These are phyloP conservation scores for Falco concolor DNA, from an alignment of 2,797 vertebrate genomes.

Conservation along the genomic window DNA sequence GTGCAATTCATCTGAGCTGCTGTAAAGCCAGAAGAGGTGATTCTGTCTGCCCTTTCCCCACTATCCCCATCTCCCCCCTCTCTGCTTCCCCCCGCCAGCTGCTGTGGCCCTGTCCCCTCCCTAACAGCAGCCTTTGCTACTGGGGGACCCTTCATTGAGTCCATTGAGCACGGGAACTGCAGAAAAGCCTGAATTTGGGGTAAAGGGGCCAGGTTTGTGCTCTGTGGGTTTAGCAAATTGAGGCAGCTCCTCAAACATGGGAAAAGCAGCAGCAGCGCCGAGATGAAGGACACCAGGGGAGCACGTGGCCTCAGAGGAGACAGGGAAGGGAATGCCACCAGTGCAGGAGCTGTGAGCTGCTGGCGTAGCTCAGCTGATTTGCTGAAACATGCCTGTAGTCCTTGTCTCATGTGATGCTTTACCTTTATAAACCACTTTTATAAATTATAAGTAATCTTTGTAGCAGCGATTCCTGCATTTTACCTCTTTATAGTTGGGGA, in stretches of 20 bases:
- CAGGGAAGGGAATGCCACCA: background rate
- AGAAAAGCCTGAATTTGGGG: background rate
- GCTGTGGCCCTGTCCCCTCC: background rate
- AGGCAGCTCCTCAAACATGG: background rate
- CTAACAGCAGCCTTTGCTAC: background rate
- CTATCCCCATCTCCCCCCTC: background rate
- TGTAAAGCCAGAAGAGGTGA: background rate
- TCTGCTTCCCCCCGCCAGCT: background rate
- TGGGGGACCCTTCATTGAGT: background rate
- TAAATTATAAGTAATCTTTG: background rate
- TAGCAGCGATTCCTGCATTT: slow-evolving; percentile 1
- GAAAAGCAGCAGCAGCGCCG: rapidly evolving
- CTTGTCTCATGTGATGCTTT: background rate
- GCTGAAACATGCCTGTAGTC: background rate
- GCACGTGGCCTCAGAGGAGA: background rate
- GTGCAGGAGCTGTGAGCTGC: background rate
- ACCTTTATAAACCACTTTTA: background rate
- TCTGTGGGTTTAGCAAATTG: background rate
- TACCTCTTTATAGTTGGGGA: background rate
- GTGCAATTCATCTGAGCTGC: background rate
- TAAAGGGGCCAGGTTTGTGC: background rate
- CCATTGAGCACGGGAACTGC: background rate
- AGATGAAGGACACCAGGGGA: background rate
- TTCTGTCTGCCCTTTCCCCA: background rate
- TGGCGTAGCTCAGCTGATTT: background rate